Conservation (phyloP, 2,888 invertebrate species). For the Laspeyria flexula region DNA sequence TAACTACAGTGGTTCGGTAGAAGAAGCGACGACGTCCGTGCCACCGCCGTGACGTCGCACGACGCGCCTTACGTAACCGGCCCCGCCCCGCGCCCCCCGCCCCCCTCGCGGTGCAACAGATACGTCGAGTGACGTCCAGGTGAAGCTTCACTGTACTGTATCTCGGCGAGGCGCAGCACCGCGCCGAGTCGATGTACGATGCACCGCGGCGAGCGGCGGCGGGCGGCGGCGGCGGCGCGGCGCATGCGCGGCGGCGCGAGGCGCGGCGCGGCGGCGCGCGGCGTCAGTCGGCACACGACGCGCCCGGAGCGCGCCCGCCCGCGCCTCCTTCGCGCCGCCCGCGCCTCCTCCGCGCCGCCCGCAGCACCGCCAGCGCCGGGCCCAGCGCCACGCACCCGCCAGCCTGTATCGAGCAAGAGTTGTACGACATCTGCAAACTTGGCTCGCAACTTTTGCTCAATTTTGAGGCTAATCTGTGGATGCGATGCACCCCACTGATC, state of each 20-base stretch:
- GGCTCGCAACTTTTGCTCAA: too few relatives aligned
- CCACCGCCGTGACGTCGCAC: background rate
- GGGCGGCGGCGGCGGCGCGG: background rate
- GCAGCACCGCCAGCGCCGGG: background rate
- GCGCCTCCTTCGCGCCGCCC: background rate
- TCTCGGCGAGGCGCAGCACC: background rate
- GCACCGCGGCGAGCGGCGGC: background rate
- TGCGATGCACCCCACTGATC: too few relatives aligned
- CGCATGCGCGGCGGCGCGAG: background rate
- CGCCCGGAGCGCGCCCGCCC: background rate
- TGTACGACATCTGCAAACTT: background rate
- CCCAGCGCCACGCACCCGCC: slow-evolving; percentile 19
- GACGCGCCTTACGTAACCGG: background rate
- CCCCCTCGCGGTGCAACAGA: slow-evolving; percentile 7
- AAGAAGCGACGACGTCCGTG: slow-evolving; percentile 7
- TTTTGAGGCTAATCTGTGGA: too few relatives aligned
- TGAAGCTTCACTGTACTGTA: background rate
- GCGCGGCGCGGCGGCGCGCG: background rate
- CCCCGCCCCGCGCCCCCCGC: background rate
- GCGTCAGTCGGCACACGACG: background rate
- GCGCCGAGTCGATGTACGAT: slow-evolving; percentile 1
- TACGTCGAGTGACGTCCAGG: background rate
- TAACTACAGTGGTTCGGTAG: slow-evolving; percentile 11
- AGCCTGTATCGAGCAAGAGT: too few relatives aligned
- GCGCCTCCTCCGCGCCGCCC: slow-evolving; percentile 5